Evolutionary conservation across 2,888 invertebrate genomes (phyloP).

Genomic region (Prosopocoilus inquinatus): DNA sequence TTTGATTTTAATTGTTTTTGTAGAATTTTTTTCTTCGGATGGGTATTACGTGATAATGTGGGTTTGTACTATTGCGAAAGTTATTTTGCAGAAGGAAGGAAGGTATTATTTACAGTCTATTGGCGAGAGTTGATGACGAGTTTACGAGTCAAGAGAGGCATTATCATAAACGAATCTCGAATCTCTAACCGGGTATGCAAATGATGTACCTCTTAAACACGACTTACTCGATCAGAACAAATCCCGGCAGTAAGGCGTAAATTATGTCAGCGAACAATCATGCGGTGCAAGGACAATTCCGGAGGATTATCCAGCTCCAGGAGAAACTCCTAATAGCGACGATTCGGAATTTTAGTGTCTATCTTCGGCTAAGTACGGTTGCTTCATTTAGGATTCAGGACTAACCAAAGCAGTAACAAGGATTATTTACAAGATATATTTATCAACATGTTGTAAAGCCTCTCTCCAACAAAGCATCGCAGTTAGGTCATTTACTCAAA

Average conservation of each 20-base stretch:
- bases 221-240: slow-evolving; percentile 33
- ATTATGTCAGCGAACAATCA: slow-evolving; percentile 51
- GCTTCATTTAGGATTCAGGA: slow-evolving; percentile 35
- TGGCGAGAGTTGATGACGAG: slow-evolving; percentile 29
- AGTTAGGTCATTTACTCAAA: background rate
- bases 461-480: slow-evolving; percentile 3
- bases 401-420: slow-evolving; percentile 18
- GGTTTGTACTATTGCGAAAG: too few species aligned
- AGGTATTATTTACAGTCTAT: slow-evolving; percentile 28
- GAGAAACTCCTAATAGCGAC: slow-evolving; percentile 41
- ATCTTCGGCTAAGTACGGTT: slow-evolving; percentile 43
- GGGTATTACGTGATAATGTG: too few species aligned
- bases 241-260: slow-evolving; percentile 49
- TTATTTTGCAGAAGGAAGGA: background rate
- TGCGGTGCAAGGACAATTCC: slow-evolving; percentile 48
- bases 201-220: slow-evolving; percentile 30
- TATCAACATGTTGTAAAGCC: slow-evolving; percentile 8
- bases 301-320: slow-evolving; percentile 46
- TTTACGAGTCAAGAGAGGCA: slow-evolving; percentile 28
- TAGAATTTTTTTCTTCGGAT: too few species aligned
- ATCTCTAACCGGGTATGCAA: slow-evolving; percentile 29
- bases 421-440: slow-evolving; percentile 19
- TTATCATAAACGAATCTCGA: slow-evolving; percentile 34
- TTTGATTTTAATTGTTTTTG: too few species aligned
- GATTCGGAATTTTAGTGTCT: slow-evolving; percentile 47